These are phyloP conservation scores for Murina feae DNA, from an alignment of 2,113 vertebrate genomes.

Conservation along the genomic window DNA sequence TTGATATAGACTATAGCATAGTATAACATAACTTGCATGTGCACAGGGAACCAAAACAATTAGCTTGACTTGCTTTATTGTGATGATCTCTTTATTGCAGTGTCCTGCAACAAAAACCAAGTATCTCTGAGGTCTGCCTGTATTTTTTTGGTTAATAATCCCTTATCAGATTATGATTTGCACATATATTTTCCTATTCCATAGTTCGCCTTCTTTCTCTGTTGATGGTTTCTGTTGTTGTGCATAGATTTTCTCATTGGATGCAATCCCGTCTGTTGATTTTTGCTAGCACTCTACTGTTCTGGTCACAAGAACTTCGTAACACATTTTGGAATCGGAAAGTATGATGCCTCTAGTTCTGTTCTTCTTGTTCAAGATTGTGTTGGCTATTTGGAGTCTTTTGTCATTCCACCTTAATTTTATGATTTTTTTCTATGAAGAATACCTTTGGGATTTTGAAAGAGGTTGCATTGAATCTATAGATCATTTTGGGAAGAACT, in stretches of 20 bases:
- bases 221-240: background rate
- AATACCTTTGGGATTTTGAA: background rate
- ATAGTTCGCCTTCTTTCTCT: background rate
- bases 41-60: background rate
- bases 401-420: background rate
- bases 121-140: background rate
- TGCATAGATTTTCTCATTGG: background rate
- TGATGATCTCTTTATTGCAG: no score
- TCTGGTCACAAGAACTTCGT: background rate
- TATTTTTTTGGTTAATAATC: background rate
- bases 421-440: background rate
- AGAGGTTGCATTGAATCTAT: background rate
- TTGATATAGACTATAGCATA: background rate
- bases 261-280: background rate
- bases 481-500: background rate
- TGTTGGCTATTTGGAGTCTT: background rate
- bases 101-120: background rate
- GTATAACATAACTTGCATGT: background rate
- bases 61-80: background rate
- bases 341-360: background rate
- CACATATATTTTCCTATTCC: background rate
- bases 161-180: background rate
- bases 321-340: background rate
- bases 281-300: background rate
- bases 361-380: background rate